Base-by-base conservation (phyloP, 2,888 invertebrate species). In the Nipponacmea schrenckii region DNA sequence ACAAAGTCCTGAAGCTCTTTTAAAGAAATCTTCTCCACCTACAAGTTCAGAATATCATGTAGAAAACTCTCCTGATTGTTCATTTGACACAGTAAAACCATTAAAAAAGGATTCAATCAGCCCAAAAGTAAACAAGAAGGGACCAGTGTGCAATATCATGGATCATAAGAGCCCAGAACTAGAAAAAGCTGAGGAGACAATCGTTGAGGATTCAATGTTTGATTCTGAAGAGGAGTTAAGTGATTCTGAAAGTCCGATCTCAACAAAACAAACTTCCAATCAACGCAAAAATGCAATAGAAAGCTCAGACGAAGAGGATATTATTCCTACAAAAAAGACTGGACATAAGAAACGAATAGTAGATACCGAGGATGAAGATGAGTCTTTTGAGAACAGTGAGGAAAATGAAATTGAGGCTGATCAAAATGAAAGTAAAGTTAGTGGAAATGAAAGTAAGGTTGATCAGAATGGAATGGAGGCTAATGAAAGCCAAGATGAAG, bases 241-340 rank as follows among this genome's bases (percentile, higher is more conserved):
- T 17, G 73, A 71, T 31, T 71, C 64, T 27, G 74, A 73, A 10
- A 71, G 74, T 27, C 75, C 71, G 26, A 71, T 74, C 27, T 62
- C 44, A 56, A 67, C 76, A 56, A 72, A 67, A 68, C 70, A 56
- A 62, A 75, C 75, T 8, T 63, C 74, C 10, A 65, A 77, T 26
- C 75, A 72, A 62, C 70, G 72, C 20, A 77, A 72, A 67, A 69
- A 74, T 27, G 77, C 80, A 15, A 78, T 81, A 46, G 80, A 77
- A 50, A 81, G 80, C 74, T 80, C 80, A 0, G 81, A 82, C 48
- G 82, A 82, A 48, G 78, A 74, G 24, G 31, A 56, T 68, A 48
- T 44, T 8, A 66, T 67, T 17, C 39, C 39, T 39, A 39, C 39
- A 10, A 39, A 39, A 39, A 39, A 39, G 39, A 39, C 39, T 39